These are phyloP conservation scores for Talpa occidentalis DNA, from an alignment of 2,113 vertebrate genomes.

Conservation along the genomic window DNA sequence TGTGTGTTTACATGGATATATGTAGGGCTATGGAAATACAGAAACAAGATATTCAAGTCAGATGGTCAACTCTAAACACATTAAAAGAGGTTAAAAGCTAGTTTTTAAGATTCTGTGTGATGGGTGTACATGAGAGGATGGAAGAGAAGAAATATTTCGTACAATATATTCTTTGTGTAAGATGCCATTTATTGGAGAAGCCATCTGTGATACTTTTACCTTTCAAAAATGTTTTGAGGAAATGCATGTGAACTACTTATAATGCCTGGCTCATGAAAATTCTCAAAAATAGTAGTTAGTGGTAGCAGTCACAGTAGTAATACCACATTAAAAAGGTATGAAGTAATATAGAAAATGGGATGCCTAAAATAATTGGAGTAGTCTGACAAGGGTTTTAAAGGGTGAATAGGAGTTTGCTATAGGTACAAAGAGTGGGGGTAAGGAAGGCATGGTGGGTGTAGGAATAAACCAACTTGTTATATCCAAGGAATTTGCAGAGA, in stretches of 20 bases:
- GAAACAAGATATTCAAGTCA: background rate
- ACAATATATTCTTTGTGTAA: background rate
- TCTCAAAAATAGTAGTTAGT: background rate
- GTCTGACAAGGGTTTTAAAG: constrained; percentile 35
- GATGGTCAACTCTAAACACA: background rate
- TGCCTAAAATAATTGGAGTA: background rate
- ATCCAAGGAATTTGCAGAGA: background rate
- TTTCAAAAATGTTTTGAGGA: constrained; percentile 10
- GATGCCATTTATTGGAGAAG: background rate
- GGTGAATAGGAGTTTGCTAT: constrained; percentile 49
- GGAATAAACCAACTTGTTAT: background rate
- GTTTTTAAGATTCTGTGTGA: background rate
- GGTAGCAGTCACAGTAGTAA: background rate
- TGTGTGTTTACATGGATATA: background rate
- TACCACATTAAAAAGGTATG: background rate
- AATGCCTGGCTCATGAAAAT: background rate
- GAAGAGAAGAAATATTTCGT: background rate
- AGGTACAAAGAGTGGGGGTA: background rate
- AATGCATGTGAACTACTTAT: background rate
- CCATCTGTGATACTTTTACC: background rate
- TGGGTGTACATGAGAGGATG: background rate
- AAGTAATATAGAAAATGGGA: background rate
- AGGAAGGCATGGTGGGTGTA: background rate
- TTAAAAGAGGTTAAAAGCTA: background rate
- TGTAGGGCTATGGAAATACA: background rate